Base-by-base conservation (phyloP, 1,140 invertebrate genomes). In the Popillia japonica region DNA sequence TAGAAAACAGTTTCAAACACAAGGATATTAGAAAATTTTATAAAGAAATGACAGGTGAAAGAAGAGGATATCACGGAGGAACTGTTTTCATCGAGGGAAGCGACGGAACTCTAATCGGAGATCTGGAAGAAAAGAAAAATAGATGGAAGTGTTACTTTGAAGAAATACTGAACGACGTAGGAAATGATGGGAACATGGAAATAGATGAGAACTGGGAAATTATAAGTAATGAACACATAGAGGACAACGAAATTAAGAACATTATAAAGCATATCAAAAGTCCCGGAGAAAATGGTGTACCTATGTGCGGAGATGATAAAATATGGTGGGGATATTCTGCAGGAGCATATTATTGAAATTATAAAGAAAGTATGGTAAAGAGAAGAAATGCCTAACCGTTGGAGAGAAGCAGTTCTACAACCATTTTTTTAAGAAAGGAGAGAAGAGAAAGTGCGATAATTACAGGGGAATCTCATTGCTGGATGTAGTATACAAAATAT, bases 11-110 rank as follows among this genome's bases (percentile, higher is more conserved):
- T 48, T 48, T 48, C 44, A 48, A 48, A 17, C 2, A 17, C 44
- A 48, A 48, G n/a, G 44, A 48, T 48, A 48, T 48, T 48, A 48
- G 44, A 48, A 48, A 48, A 48, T 48, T 48, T 48, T 48, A 48
- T 48, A 48, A 48, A 48, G 44, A 48, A 48, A 17, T 48, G 2
- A 48, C 10, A 48, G 6, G n/a, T 48, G 44, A 17, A 48, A 48
- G n/a, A 48, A 17, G 44, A 48, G 44, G 44, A 48, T 48, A 48
- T 48, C 44, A 48, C 44, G n/a, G 44, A 48, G 0, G n/a, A 48
- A 48, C 10, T 17, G n/a, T 48, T 17, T 48, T 48, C 44, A 48
- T 48, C 44, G 44, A 48, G 44, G 10, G 44, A 48, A 17, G 0
- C 10, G 44, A 48, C 27, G 10, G 2, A 48, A 48, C 10, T 48